Conservation (phyloP, 2,113 vertebrate species). For the Platichthys stellatus region DNA sequence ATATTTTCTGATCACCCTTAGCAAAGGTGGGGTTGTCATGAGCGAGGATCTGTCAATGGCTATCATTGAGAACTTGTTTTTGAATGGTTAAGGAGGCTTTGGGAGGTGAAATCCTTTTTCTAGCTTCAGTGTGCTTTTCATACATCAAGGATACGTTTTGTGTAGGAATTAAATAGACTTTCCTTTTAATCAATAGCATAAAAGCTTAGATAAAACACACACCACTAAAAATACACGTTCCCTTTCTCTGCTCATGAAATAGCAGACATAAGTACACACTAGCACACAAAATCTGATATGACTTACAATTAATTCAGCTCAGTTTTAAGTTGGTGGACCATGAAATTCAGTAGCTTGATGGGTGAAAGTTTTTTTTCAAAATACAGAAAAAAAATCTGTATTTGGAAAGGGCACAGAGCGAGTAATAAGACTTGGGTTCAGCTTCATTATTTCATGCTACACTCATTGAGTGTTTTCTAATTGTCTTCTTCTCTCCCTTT, state of each 20-base stretch:
- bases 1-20: neutral
- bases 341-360: no score
- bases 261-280: neutral
- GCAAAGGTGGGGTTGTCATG: neutral
- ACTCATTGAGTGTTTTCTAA: constrained; percentile 23
- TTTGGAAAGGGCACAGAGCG: constrained; percentile 7
- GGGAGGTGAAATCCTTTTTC: neutral
- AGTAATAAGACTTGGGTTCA: neutral
- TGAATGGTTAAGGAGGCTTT: neutral
- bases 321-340: no score
- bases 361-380: no score
- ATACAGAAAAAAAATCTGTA: no score
- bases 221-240: neutral
- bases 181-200: constrained; percentile 64
- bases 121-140: neutral
- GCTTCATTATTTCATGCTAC: constrained; percentile 8
- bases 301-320: no score
- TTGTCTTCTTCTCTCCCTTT: neutral
- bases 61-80: neutral
- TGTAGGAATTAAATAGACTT: constrained; percentile 63
- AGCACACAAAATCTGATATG: constrained; percentile 6
- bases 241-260: neutral
- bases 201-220: constrained; percentile 4
- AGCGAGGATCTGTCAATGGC: neutral
- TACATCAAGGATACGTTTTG: constrained; percentile 19